A percentile compares a stretch with the other conserved stretches of the same genome.
phyloP scores from a whole-genome alignment of 2,797 vertebrate genomes.

The Sarcoramphus papa region DNA sequence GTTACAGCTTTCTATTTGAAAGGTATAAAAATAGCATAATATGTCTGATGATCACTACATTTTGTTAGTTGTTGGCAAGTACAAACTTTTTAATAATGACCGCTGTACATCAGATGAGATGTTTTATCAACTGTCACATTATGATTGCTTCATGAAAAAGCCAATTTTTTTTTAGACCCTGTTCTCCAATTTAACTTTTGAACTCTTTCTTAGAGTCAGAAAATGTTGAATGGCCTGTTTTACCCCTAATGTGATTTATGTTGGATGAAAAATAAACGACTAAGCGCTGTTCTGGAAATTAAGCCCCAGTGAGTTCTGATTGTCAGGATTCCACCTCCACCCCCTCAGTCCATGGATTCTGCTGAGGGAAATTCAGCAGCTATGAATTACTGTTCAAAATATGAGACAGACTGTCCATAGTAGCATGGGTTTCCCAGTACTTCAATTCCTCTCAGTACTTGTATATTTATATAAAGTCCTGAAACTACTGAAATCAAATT shows the following conservation, averaged over 20 bases:
- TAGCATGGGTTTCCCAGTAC: background rate
- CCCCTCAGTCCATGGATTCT: background rate
- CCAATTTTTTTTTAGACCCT: background rate
- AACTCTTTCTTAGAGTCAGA: background rate
- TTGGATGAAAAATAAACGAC: background rate
- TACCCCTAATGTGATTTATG: background rate
- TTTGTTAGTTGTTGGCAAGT: constrained; percentile 5
- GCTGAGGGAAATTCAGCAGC: background rate
- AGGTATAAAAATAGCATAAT: background rate
- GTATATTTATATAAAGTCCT: background rate
- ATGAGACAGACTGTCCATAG: background rate
- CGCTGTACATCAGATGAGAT: background rate
- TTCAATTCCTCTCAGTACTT: background rate
- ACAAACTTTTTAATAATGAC: background rate
- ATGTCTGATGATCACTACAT: background rate
- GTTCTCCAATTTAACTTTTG: background rate
- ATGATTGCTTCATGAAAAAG: background rate
- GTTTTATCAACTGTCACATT: background rate
- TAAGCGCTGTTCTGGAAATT: background rate
- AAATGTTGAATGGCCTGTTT: constrained; percentile 43
- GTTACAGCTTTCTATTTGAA: background rate
- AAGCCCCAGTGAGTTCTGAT: constrained; percentile 31
- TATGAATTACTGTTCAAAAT: background rate
- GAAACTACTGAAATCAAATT: background rate
- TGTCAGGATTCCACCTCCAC: constrained; percentile 32